These are phyloP conservation scores for Tapirus terrestris DNA, from an alignment of 2,113 vertebrate species.

Conservation along the genomic window DNA sequence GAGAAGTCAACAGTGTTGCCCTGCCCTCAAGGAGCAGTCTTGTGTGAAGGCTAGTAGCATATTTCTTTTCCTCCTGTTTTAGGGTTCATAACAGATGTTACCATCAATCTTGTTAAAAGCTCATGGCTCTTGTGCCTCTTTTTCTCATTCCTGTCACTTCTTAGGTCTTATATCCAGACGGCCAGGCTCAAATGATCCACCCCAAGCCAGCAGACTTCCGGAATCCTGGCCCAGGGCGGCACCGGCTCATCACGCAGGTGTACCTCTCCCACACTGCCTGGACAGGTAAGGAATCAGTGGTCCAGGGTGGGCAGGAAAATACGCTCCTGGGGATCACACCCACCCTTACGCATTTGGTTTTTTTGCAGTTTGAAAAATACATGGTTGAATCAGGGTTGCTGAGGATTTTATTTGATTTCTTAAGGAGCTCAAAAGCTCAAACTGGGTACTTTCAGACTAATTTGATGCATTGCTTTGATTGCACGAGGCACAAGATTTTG, in stretches of 20 bases:
- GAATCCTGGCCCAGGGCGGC: constrained; percentile 94
- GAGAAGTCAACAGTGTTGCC: background rate
- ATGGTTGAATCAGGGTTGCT: background rate
- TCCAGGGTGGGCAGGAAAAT: background rate
- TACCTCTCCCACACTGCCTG: constrained; percentile 97
- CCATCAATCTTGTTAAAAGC: background rate
- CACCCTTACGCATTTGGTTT: background rate
- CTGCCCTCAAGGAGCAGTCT: background rate
- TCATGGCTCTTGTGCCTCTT: background rate
- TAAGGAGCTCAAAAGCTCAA: background rate
- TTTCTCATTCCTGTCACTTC: background rate
- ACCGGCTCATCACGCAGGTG: constrained; percentile 97
- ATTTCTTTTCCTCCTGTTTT: background rate
- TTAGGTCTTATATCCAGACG: constrained; percentile 97
- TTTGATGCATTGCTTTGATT: background rate
- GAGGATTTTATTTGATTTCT: background rate
- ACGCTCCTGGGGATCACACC: background rate
- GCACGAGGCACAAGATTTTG: background rate
- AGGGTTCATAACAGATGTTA: background rate
- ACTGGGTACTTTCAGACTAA: background rate
- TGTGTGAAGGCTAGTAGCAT: background rate
- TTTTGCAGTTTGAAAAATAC: background rate
- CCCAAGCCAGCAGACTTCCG: constrained; percentile 97
- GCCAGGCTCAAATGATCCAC: constrained; percentile 97
- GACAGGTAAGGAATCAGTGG: constrained; percentile 89